Evolutionary conservation across 2,888 invertebrate genomes (phyloP).

Genomic region (Eristalinus aeneus): DNA sequence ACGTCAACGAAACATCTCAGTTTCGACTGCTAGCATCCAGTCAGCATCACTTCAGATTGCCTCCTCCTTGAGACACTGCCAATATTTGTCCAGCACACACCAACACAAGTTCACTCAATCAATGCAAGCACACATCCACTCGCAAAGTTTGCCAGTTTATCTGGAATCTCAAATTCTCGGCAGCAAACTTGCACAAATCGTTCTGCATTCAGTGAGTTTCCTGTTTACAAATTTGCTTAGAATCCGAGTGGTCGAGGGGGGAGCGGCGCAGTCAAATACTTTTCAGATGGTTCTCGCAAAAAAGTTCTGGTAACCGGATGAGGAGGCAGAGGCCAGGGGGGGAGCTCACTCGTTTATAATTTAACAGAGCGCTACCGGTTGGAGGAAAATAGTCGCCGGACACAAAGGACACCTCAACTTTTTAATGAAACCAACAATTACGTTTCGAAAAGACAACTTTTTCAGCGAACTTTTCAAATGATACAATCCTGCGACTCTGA

Average conservation of each 20-base stretch:
- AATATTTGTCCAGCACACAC: background rate
- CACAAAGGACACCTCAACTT: background rate
- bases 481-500: background rate
- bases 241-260: background rate
- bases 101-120: background rate
- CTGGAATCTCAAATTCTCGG: background rate
- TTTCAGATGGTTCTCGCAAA: background rate
- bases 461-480: background rate
- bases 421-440: background rate
- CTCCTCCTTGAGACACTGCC: background rate
- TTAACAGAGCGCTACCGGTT: background rate
- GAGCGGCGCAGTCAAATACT: background rate
- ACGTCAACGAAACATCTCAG: background rate
- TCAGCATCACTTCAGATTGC: background rate
- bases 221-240: background rate
- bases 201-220: background rate
- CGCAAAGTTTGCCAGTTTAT: background rate
- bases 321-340: background rate
- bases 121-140: background rate
- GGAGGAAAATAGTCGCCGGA: background rate
- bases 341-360: background rate
- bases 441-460: background rate
- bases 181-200: background rate
- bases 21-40: background rate
- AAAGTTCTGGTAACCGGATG: background rate